Evolutionary conservation across 1,140 invertebrate species (phyloP), one percentile per base, ranked within the genome.

Genomic region (Protaetia brevitarsis): DNA sequence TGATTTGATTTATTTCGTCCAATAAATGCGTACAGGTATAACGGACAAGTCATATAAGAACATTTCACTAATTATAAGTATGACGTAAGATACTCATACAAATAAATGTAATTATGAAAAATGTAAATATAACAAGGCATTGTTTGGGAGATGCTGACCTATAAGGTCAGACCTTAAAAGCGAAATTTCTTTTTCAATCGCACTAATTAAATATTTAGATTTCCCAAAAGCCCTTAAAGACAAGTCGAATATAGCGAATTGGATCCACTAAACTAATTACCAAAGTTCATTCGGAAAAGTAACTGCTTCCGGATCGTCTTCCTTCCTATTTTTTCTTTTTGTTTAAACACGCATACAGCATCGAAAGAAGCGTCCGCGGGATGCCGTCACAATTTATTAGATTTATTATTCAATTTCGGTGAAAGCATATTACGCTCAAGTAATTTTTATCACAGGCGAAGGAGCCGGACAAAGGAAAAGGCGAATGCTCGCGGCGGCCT

Each of bases 321-420:
- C n/a, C n/a, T n/a, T 13, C 37, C n/a, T 41, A 3, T 45, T 45
- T 45, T 45, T 45, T 45, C 37, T 36, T 36, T 13, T 2, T 10
- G 11, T 13, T 2, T n/a, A 36, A 45, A 16, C 37, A 45, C 37
- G 37, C 16, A 7, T 21, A 45, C 37, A 13, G n/a, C n/a, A n/a
- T n/a, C n/a, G n/a, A n/a, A n/a, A n/a, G n/a, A n/a, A 45, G 37
- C 23, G 37, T 45, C 13, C 23, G 8, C 37, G 23, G 23, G 37
- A 45, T 19, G 13, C 37, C 37, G 37, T 45, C 37, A 45, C 37
- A 13, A 45, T 45, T 45, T 45, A 45, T 45, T 45, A 45, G 37
- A 45, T 45, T 45, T 45, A 45, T 45, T 45, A 45, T 45, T 45
- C 37, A 45, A 45, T 45, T 45, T 45, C 37, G 37, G 37, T 45